Percentiles rank a stretch among this genome's conserved stretches.
Evolutionary conservation across 2,797 vertebrate species (phyloP).

Genomic region (Linurgus olivaceus): DNA sequence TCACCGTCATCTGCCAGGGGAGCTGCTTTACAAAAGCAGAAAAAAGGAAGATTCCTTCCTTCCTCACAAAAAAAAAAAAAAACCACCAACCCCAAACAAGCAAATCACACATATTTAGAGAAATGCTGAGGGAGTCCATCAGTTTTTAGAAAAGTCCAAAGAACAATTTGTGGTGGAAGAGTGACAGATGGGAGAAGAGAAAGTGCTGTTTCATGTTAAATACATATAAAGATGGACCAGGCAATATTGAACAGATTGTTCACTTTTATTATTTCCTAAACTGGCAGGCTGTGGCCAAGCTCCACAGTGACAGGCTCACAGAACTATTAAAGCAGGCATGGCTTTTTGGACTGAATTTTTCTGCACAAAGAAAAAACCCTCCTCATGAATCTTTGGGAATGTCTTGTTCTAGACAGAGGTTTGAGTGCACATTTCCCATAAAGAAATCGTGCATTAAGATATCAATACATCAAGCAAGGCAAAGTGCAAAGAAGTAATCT

Average conservation of each 20-base stretch:
- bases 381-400: neutral
- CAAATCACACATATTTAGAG: neutral
- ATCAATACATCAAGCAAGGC: neutral
- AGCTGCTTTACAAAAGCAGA: neutral
- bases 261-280: neutral
- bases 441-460: neutral
- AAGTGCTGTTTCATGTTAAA: neutral
- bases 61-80: neutral
- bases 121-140: neutral
- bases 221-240: neutral
- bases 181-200: neutral
- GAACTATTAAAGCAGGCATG: neutral
- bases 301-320: neutral
- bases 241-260: constrained; percentile 23
- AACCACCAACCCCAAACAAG: neutral
- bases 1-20: constrained; percentile 39
- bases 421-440: neutral
- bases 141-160: neutral
- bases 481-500: neutral
- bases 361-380: neutral
- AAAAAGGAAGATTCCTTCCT: neutral
- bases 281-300: neutral
- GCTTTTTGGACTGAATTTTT: neutral
- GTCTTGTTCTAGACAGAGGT: neutral
- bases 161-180: neutral